Percentiles rank a stretch among this genome's conserved stretches.
These are phyloP conservation scores for Celastrina argiolus DNA, from an alignment of 2,888 invertebrate genomes.

Conservation along the genomic window DNA sequence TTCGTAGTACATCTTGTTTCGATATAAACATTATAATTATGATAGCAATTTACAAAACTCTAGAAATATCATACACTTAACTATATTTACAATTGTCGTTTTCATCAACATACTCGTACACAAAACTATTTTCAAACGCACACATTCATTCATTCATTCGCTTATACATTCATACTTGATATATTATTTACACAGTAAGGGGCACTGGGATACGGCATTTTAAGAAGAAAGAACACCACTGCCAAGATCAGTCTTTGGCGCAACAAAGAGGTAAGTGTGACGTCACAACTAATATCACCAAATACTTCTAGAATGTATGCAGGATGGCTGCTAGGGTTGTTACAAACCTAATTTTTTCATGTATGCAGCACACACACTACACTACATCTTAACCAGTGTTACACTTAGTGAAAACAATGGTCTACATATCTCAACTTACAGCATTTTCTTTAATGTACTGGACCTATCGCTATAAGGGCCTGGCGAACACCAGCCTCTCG, in stretches of 20 bases:
- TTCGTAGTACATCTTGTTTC: neutral
- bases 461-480: slow-evolving; percentile 42
- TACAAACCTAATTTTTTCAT: no score
- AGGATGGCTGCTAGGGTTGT: no score
- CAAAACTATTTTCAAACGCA: no score
- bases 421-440: no score
- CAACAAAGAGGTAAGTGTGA: neutral
- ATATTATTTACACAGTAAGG: neutral
- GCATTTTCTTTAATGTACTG: no score
- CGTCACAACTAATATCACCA: neutral
- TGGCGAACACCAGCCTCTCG: slow-evolving; percentile 64
- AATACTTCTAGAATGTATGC: no score
- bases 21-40: neutral
- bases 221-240: neutral
- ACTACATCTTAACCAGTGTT: no score
- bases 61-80: neutral
- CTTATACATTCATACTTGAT: neutral
- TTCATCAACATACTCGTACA: no score
- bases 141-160: neutral
- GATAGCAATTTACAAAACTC: neutral
- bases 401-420: no score
- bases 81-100: neutral
- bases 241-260: slow-evolving; percentile 6
- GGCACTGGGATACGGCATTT: neutral
- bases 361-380: no score